A percentile compares a stretch with the other conserved stretches of the same genome.
Conservation (phyloP, 1,140 invertebrate genomes). For the Teleogryllus occipitalis region DNA sequence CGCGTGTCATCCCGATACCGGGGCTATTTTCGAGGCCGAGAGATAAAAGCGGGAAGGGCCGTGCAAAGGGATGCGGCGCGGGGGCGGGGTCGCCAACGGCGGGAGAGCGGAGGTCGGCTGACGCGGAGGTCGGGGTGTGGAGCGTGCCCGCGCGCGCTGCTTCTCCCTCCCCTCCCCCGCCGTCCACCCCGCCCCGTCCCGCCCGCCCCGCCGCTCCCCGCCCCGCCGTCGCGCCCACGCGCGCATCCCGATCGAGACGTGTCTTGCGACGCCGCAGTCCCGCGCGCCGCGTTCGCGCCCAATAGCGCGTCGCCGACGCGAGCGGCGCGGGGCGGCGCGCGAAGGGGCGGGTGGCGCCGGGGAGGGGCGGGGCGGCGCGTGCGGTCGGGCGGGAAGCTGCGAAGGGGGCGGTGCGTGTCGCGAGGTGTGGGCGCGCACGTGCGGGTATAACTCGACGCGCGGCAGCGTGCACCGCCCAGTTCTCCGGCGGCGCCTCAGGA, state of each 20-base stretch:
- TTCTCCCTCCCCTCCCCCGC: too few relatives aligned
- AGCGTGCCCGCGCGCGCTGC: neutral
- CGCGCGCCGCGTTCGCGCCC: neutral
- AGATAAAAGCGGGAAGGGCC: neutral
- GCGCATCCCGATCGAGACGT: neutral
- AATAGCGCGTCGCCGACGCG: neutral
- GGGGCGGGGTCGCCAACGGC: neutral
- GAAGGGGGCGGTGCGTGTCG: neutral
- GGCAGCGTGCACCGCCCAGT: neutral
- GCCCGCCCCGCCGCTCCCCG: too few relatives aligned
- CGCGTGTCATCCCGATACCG: neutral
- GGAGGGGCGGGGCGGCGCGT: neutral
- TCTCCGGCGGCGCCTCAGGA: neutral
- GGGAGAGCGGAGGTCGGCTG: neutral
- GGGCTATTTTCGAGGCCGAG: neutral
- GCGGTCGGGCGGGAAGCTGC: neutral
- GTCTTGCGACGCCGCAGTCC: neutral
- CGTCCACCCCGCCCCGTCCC: too few relatives aligned
- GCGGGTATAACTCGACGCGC: neutral
- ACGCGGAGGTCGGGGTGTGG: neutral
- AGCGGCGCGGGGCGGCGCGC: too few relatives aligned
- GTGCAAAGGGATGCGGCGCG: neutral
- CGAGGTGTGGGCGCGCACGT: neutral
- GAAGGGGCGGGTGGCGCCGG: too few relatives aligned
- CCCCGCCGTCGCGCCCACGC: too few relatives aligned